A percentile compares a stretch with the other conserved stretches of the same genome.
Evolutionary conservation across 2,797 vertebrate species (phyloP).

Genomic region (Morelia viridis): DNA sequence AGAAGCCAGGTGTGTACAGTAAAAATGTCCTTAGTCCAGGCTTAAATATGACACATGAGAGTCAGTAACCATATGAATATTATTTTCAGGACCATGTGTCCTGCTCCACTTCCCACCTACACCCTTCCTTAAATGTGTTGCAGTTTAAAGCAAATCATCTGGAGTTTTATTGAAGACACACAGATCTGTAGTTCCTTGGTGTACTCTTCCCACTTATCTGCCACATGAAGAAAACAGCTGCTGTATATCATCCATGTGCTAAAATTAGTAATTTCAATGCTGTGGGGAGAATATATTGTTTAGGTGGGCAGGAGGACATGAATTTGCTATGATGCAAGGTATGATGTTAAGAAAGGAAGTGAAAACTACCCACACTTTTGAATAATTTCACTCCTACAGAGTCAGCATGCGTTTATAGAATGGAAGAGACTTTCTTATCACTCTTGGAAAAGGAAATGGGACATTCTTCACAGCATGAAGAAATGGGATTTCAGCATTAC

Average conservation of each 20-base stretch:
- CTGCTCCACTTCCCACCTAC: background rate
- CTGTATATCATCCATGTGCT: conserved; percentile 44
- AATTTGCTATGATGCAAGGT: background rate
- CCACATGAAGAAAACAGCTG: conserved; percentile 50
- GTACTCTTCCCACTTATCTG: conserved; percentile 26
- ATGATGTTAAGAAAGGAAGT: background rate
- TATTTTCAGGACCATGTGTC: background rate
- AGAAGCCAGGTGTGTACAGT: background rate
- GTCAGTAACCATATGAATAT: background rate
- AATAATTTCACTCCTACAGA: background rate
- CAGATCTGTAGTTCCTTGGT: background rate
- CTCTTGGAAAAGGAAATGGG: background rate
- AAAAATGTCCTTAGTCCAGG: background rate
- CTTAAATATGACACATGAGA: background rate
- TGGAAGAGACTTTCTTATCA: background rate
- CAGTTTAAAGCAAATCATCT: background rate
- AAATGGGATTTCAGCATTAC: background rate
- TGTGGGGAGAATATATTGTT: background rate
- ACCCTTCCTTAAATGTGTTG: conserved; percentile 23
- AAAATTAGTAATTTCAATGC: conserved; percentile 59
- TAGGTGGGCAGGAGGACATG: conserved; percentile 27
- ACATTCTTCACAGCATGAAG: too few relatives aligned
- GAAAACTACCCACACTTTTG: background rate
- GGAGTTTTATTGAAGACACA: conserved; percentile 28
- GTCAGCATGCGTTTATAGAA: background rate